These are phyloP conservation scores for Triplophysa siluroides DNA, from an alignment of 2,113 vertebrate genomes.

Conservation along the genomic window DNA sequence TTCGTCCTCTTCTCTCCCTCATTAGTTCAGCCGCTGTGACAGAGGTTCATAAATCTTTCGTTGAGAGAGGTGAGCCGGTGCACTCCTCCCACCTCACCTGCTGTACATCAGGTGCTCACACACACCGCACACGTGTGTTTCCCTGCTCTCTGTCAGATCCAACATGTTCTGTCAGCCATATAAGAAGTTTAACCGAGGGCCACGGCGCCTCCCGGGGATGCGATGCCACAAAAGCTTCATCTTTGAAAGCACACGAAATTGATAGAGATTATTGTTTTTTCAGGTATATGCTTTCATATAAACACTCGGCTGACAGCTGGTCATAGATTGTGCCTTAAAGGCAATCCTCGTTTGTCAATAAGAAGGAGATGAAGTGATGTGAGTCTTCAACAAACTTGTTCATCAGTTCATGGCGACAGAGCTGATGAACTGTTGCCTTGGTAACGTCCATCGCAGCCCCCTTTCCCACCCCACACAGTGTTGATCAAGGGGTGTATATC, in stretches of 20 bases:
- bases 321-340: not conserved
- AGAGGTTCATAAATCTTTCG: conserved; percentile 44
- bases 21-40: conserved; percentile 41
- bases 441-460: conserved; percentile 28
- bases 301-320: not conserved
- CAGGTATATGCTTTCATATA: conserved; percentile 9
- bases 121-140: not conserved
- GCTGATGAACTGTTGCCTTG: conserved; percentile 38
- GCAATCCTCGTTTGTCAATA: not conserved
- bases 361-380: not conserved
- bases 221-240: not conserved
- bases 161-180: too few relatives aligned
- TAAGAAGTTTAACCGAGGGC: too few relatives aligned
- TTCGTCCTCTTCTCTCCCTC: conserved; percentile 32
- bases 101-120: conserved; percentile 8
- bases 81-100: conserved; percentile 11
- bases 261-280: not conserved
- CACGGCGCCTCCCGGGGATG: too few relatives aligned
- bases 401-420: conserved; percentile 28
- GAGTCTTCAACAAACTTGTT: conserved; percentile 30
- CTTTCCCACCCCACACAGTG: not conserved
- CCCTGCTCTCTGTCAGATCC: not conserved
- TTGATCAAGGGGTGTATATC: not conserved
- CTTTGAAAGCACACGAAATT: not conserved
- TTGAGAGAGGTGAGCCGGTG: conserved; percentile 24